Base-by-base conservation (phyloP, 2,113 vertebrate species). In the Trematomus loennbergii region DNA sequence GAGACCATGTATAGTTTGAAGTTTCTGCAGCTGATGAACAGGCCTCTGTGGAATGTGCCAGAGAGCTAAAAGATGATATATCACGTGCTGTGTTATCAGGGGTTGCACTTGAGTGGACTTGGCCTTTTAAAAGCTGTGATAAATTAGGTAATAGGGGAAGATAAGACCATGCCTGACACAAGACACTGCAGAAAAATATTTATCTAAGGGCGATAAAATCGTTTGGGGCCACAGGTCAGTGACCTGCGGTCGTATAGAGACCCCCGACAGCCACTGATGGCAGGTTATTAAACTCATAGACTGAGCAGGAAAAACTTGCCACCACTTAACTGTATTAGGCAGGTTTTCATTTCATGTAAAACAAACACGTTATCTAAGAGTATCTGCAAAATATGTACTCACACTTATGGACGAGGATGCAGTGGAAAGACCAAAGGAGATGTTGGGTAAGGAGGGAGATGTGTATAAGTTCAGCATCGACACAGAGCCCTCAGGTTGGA, bases 391-490 rank as follows among this genome's bases (percentile, higher is more conserved):
- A 75, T 12, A 15, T 75, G 60, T 85, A 97, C 98, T 98, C 94
- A 99, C 98, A 36, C 77, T 96, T 80, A 99, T 94, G 71, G 96
- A 95, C 33, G 97, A 92, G 65, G 97, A 93, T 57, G 96, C 93
- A 74, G 96, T 95, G 5, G 97, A 95, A 84, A 99, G 96, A 79
- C 97, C 97, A 93, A 99, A 90, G 63, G 97, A 97, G 88, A 99
- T 99, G 87, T 99, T 99, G 88, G 98, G 98, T 87, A 99, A 94
- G 81, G 98, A 99, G 43, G 98, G 97, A 80, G 98, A 99, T 1
- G 98, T 97, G 92, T 99, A 99, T 73, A 99, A 94, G 92, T 96
- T 99, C 91, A 99, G 88, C 89, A 98, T 95, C 74, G 97, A 97
- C 94, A 98, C 86, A 17, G 97, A 96, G 88, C 97, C 97, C 89